phyloP scores from a whole-genome alignment of 2,888 invertebrate species.

The Eupithecia subumbrata region DNA sequence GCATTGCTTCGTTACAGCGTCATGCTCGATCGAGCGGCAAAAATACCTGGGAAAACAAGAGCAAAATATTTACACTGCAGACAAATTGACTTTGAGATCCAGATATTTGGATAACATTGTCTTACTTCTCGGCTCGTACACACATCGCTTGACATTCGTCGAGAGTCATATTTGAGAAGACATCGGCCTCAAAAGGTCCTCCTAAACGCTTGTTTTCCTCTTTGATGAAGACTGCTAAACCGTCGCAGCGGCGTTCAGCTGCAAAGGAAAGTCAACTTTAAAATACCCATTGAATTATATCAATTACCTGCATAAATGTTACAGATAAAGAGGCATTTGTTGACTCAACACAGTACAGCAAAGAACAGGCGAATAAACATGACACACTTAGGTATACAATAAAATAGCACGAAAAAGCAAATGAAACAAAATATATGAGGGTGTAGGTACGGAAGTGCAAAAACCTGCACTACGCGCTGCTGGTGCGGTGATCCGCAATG shows the following conservation, averaged over 20 bases:
- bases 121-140: constrained; percentile 92
- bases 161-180: constrained; percentile 92
- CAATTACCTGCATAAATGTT: neutral
- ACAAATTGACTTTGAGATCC: constrained; percentile 5
- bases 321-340: neutral
- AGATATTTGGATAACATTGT: constrained; percentile 25
- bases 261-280: constrained; percentile 39
- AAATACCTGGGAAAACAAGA: constrained; percentile 85
- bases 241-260: constrained; percentile 95
- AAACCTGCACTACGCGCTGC: neutral
- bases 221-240: constrained; percentile 93
- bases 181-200: constrained; percentile 94
- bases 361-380: neutral
- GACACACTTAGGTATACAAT: neutral
- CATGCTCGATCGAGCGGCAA: constrained; percentile 95
- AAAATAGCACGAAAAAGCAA: neutral
- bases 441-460: neutral
- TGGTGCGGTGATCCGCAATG: neutral
- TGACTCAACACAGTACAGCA: neutral
- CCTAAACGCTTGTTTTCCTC: constrained; percentile 94
- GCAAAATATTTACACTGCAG: constrained; percentile 19
- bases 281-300: neutral
- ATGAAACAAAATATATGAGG: neutral
- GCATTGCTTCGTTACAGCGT: constrained; percentile 93
- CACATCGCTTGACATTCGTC: constrained; percentile 96